Base-by-base conservation (phyloP, 53 echinoderm and acorn worm species). In the Apostichopus leukothele region DNA sequence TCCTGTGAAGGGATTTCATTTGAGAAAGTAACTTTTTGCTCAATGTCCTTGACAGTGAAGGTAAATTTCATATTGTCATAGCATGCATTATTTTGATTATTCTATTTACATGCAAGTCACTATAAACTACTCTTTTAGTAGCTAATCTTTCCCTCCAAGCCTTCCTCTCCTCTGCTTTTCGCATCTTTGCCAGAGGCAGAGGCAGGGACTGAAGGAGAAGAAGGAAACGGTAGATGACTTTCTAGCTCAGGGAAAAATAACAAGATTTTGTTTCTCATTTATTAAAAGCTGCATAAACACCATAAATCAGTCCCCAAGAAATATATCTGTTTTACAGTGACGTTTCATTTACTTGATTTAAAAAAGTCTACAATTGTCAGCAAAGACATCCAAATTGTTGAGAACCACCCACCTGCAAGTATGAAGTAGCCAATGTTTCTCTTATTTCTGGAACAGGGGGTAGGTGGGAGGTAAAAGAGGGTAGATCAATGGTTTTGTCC, bases 21-120 rank as follows among this genome's bases (percentile, higher is more conserved):
- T 71, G 16, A n/a, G 6, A 71, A 71, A 71, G 71, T 71, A 21
- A 21, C 18, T n/a, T 71, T 21, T 6, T 71, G 18, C 20, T 71
- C 21, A 4, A n/a, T 18, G 18, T 71, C 71, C 71, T 71, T 71
- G 71, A 71, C 71, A 71, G 71, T 71, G 71, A 71, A 71, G 18
- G 71, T 71, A 71, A 71, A 71, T 71, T 19, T 18, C 71, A 71
- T 71, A 71, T 16, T n/a, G 71, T 71, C 71, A 18, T 19, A 16
- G 71, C 4, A 57, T 0, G 18, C 71, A 71, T 71, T 21, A 71
- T 5, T 71, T 71, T 71, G 71, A 71, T 71, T 71, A 71, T 71
- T 71, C 71, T 71, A 71, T 71, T 71, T 71, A n/a, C 20, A 18
- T 71, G n/a, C 71, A 71, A 71, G 71, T 71, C 71, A 71, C 71